These are phyloP conservation scores for Gymnopithys bicolor DNA, from an alignment of 2,797 vertebrate species.

Conservation along the genomic window DNA sequence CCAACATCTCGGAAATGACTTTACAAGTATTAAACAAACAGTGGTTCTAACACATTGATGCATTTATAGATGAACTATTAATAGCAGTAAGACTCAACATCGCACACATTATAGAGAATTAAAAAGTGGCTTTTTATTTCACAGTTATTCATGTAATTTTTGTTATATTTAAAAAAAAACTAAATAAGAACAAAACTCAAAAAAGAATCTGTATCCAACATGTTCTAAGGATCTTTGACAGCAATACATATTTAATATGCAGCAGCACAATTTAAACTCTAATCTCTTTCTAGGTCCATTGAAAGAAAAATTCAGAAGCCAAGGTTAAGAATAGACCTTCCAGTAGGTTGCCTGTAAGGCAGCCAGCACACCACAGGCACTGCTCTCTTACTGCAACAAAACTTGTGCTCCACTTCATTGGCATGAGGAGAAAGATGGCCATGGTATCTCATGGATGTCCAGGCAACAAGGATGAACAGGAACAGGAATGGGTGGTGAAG, in stretches of 20 bases:
- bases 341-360: not conserved
- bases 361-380: rapidly evolving
- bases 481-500: not conserved
- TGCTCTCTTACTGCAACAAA: not conserved
- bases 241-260: not conserved
- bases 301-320: not conserved
- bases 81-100: not conserved
- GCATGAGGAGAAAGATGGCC: not conserved
- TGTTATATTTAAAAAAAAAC: not conserved
- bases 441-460: not conserved
- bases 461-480: not conserved
- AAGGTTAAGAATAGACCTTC: not conserved
- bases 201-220: not conserved
- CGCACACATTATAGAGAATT: not conserved
- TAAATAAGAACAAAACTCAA: not conserved
- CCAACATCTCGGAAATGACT: not conserved
- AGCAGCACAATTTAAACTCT: not conserved
- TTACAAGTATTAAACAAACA: not conserved
- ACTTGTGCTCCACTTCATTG: not conserved
- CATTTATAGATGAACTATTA: not conserved
- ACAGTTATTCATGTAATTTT: not conserved
- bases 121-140: not conserved
- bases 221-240: not conserved
- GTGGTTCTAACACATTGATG: not conserved
- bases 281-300: not conserved